A percentile compares a stretch with the other conserved stretches of the same genome.
Evolutionary conservation across 2,797 vertebrate species (phyloP).

Genomic region (Diplodus sargus): DNA sequence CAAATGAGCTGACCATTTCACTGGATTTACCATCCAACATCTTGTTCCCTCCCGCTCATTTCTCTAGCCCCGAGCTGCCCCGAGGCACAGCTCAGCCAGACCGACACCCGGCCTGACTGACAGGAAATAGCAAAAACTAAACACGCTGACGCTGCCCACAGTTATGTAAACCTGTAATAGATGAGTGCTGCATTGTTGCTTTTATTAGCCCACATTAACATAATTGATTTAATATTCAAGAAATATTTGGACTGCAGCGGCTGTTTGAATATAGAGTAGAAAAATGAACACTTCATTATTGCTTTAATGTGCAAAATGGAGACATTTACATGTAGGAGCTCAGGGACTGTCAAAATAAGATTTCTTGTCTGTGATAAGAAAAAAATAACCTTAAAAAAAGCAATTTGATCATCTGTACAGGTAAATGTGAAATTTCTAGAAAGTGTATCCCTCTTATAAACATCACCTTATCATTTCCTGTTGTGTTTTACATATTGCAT

Average conservation of each 20-base stretch:
- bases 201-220: background rate
- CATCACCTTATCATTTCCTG: background rate
- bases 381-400: background rate
- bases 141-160: constrained; percentile 4
- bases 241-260: background rate
- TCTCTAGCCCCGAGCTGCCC: constrained; percentile 39
- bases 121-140: constrained; percentile 23
- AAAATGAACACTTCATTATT: background rate
- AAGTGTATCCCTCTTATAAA: background rate
- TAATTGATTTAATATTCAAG: background rate
- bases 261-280: background rate
- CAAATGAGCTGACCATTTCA: constrained; percentile 30
- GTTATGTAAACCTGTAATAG: constrained; percentile 4
- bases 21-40: constrained; percentile 38
- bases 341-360: background rate
- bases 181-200: background rate
- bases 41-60: constrained; percentile 27
- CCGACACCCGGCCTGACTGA: constrained; percentile 23
- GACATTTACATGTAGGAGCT: background rate
- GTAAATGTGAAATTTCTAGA: background rate
- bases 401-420: background rate
- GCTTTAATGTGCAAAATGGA: background rate
- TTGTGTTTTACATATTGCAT: background rate
- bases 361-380: background rate
- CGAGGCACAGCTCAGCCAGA: constrained; percentile 38